Base-by-base conservation (phyloP, 2,888 invertebrate species). In the Lycophotia porphyrea region DNA sequence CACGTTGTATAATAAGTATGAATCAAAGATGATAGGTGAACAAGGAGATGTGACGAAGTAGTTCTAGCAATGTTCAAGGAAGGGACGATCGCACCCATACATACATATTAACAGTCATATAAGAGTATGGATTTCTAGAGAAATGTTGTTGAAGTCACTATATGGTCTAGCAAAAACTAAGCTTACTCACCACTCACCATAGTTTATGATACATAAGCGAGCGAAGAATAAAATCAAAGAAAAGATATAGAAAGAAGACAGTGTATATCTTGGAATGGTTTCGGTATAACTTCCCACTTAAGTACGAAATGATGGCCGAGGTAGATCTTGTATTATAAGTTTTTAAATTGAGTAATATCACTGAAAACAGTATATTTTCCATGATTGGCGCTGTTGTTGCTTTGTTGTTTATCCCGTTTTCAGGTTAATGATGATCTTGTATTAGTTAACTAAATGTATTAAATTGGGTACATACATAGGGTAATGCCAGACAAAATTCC, bases 11-110 rank as follows among this genome's bases (percentile, higher is more conserved):
- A 39, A 52, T 52, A 39, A 11, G 24, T 36, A 24, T 2, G n/a
- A 24, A 49, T 2, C 27, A 36, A 71, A 11, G 9, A 27, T 49
- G 3, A 31, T 5, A 13, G 39, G 15, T 67, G 27, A 49, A 7
- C 24, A 31, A 39, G 15, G 36, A 67, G 47, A 39, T 27, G 24
- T 24, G 24, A n/a, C 58, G 1, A 21, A 63, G 8, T 52, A 39
- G 15, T 55, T 78, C 5, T 36, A 34, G 34, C 34, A 71, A 36
- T 70, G 18, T 36, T 27, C 21, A 18, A 49, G 39, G 55, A 42
- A 18, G 15, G 49, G 15, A n/a, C 2, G 36, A 15, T 3, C 65
- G 69, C 82, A 82, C 83, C 83, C 83, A 83, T 75, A 82, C 82
- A 83, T 75, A 82, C 82, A 75, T 47, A 74, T 15, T 42, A 42